Evolutionary conservation across 2,113 vertebrate species (phyloP).

Genomic region (Sardina pilchardus): DNA sequence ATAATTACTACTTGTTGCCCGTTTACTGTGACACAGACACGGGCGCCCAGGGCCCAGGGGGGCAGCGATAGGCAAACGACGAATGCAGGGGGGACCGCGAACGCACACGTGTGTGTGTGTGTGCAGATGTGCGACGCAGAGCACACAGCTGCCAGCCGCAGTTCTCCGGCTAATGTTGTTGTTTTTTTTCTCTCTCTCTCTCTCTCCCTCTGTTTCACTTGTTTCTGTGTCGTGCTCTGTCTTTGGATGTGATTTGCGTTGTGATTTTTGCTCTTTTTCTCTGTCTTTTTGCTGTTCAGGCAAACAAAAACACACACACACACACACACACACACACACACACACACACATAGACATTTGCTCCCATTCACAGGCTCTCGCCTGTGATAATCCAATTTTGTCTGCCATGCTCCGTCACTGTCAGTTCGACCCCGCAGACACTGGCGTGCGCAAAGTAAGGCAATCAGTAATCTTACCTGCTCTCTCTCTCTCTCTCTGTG

Average conservation of each 20-base stretch:
- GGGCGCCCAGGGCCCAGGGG: no score
- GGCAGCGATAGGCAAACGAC: background rate
- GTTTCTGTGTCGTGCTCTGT: no score
- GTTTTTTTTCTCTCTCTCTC: background rate
- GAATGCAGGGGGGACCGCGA: background rate
- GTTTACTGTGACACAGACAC: background rate
- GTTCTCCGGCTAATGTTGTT: background rate
- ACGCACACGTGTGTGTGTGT: background rate
- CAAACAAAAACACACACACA: background rate
- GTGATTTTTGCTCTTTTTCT: background rate
- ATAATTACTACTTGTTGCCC: background rate
- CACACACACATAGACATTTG: background rate
- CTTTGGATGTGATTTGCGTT: no score
- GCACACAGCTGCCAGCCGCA: background rate
- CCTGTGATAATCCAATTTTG: constrained; percentile 4
- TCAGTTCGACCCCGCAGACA: background rate
- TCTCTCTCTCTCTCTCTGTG: background rate
- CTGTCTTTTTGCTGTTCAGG: background rate
- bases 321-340: background rate
- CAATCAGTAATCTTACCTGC: background rate
- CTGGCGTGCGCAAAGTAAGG: background rate
- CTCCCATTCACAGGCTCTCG: background rate
- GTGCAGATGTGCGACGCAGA: background rate
- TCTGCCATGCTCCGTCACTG: background rate
- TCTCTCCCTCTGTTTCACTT: background rate